phyloP scores from a whole-genome alignment of 2,888 invertebrate genomes.

The Apamea crenata region DNA sequence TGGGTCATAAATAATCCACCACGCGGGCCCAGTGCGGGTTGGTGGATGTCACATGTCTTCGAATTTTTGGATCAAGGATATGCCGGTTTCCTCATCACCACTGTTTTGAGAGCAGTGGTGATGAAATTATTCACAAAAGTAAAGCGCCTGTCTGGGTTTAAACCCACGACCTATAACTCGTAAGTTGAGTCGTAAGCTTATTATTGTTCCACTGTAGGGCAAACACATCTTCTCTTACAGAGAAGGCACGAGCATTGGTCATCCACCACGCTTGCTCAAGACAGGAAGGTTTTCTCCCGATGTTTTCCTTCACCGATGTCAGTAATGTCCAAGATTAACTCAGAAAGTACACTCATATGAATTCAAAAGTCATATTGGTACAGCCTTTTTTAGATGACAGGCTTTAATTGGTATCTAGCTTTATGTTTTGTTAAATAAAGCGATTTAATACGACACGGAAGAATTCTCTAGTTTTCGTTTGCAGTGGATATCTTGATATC shows the following conservation, averaged over 20 bases:
- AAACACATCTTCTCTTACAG: background rate
- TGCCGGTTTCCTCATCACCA: too few species aligned
- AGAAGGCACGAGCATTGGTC: background rate
- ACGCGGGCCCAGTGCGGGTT: too few species aligned
- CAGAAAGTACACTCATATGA: background rate
- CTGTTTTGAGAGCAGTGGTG: too few species aligned
- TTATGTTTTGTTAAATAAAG: background rate
- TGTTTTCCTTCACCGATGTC: background rate
- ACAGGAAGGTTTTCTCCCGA: background rate
- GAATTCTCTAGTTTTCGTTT: conserved; percentile 10
- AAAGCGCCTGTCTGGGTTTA: too few species aligned
- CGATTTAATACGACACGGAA: background rate
- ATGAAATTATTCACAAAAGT: too few species aligned
- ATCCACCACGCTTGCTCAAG: background rate
- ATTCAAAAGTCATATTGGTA: background rate
- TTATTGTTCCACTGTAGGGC: background rate
- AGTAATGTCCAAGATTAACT: background rate
- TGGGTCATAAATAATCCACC: too few species aligned
- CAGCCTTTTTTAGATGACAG: background rate
- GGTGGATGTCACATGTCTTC: too few species aligned
- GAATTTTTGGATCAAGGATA: too few species aligned
- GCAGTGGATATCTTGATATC: conserved; percentile 19
- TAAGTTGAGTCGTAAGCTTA: background rate
- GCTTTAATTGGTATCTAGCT: background rate
- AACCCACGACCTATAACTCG: too few species aligned